A percentile compares a stretch with the other conserved stretches of the same genome.
Conservation (phyloP, 1,140 invertebrate species). For the Triops cancriformis region DNA sequence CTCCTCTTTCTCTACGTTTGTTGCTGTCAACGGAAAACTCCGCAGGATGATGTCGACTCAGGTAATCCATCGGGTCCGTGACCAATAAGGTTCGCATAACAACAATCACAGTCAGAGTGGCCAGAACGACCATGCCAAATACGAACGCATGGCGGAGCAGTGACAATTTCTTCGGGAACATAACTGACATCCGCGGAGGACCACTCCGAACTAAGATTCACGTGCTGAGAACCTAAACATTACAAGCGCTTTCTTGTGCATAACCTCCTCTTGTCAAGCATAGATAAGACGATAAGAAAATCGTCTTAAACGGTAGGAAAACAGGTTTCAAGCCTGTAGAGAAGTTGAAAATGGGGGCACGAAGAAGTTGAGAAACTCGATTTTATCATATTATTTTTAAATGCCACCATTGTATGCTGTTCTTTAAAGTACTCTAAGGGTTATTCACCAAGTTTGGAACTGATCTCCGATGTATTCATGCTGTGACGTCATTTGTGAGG, state of each 20-base stretch:
- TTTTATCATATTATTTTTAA: no score
- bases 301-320: not conserved
- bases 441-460: no score
- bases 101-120: not conserved
- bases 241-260: not conserved
- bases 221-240: not conserved
- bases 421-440: no score
- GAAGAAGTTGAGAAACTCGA: no score
- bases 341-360: not conserved
- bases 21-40: not conserved
- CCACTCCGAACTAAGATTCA: not conserved
- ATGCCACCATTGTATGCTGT: no score
- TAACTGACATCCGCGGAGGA: no score
- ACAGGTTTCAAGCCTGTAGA: not conserved
- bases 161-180: no score
- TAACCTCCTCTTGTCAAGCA: not conserved
- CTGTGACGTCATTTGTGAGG: no score
- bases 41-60: not conserved
- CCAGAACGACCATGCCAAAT: not conserved
- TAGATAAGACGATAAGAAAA: not conserved
- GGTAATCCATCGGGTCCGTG: not conserved
- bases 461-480: no score
- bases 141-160: not conserved
- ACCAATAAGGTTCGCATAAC: not conserved
- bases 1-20: not conserved